phyloP scores from a whole-genome alignment of 2,113 vertebrate genomes.

The Erpornis zantholeuca region DNA sequence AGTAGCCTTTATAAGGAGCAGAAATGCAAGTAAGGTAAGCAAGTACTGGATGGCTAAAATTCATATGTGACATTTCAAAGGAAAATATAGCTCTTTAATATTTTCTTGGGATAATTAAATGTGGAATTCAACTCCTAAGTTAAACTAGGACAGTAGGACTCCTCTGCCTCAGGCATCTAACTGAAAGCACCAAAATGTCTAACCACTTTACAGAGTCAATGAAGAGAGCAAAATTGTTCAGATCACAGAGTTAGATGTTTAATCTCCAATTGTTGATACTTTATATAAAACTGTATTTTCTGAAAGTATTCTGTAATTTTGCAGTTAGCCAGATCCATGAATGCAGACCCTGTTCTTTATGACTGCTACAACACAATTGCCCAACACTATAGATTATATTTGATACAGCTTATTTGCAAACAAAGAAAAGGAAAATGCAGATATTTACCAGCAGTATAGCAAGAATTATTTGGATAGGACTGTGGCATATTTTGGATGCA shows the following conservation, averaged over 20 bases:
- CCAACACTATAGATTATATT: not conserved
- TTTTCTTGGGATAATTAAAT: not conserved
- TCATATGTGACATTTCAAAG: not conserved
- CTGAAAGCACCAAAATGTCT: not conserved
- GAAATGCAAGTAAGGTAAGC: not conserved
- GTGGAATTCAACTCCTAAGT: not conserved
- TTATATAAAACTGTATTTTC: not conserved
- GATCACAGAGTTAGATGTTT: not conserved
- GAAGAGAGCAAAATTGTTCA: not conserved
- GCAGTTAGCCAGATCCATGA: not conserved
- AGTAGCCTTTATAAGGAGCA: not conserved
- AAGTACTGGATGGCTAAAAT: not conserved
- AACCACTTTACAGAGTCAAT: not conserved
- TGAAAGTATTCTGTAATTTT: not conserved
- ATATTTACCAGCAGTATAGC: constrained; percentile 91
- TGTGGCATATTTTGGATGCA: constrained; percentile 93
- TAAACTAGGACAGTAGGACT: not conserved
- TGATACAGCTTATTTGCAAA: not conserved
- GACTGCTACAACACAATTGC: not conserved
- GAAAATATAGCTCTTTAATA: not conserved
- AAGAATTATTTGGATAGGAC: constrained; percentile 87
- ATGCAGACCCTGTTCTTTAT: not conserved
- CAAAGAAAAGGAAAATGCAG: not conserved
- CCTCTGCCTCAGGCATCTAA: not conserved
- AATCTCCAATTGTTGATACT: not conserved